Base-by-base conservation (phyloP, 2,113 vertebrate genomes). In the Neofelis nebulosa region DNA sequence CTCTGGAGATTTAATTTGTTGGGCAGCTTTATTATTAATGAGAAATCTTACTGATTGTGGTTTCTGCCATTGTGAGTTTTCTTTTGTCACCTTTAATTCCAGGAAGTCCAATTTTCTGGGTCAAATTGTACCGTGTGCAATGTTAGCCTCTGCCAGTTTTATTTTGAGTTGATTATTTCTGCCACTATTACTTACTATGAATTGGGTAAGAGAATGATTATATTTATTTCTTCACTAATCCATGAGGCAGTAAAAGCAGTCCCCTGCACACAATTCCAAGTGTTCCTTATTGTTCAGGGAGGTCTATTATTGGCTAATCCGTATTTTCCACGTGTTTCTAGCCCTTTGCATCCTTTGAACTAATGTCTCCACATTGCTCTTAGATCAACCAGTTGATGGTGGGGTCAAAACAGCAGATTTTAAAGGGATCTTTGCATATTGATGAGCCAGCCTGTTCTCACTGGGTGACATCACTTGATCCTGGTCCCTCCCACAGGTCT, bases 1-100 rank as follows among this genome's bases (percentile, higher is more conserved):
- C 45, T 91, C 31, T 78, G 10, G 14, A 91, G 33, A 29, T 74
- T 91, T 84, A 97, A 88, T 85, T 96, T 96, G 55, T 95, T 85
- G 66, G 36, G 13, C 18, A 95, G 65, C 45, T 94, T 94, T 95
- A 61, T 88, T 88, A 74, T 95, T 91, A 88, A 55, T 83, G 84
- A 84, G 33, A 84, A 74, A 33, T 73, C 76, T 93, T 91, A 88
- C 69, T 52, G 68, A 88, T 71, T 80, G 41, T 74, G 19, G 55
- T 33, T 79, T 88, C 63, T 84, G 50, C 18, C 57, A 71, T n/a
- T 92, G 87, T 81, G n/a, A 55, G 23, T 80, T 91, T 96, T 85
- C 48, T 94, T 91, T 89, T 88, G 82, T 84, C 16, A 15, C 80
- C 15, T 38, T 65, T 93, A 73, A 94, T 69, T 96, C n/a, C 25